Percentiles rank a stretch among this genome's conserved stretches.
phyloP scores from a whole-genome alignment of 2,888 invertebrate species.

The Julus scanicus region DNA sequence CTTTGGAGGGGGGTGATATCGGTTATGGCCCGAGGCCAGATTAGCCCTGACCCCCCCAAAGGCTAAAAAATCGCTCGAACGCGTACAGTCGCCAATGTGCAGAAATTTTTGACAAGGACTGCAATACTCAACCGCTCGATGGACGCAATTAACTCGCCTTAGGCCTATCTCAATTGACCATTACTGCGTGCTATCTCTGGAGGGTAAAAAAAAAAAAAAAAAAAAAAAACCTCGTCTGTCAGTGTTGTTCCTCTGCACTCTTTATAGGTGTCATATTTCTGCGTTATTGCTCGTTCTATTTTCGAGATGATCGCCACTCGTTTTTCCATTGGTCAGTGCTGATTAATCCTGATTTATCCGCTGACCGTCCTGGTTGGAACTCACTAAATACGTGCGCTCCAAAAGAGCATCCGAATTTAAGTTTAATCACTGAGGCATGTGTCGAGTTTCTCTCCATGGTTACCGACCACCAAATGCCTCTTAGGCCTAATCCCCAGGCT shows the following conservation, averaged over 20 bases:
- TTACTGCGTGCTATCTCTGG: neutral
- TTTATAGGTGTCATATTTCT: constrained; percentile 33
- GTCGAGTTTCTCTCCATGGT: constrained; percentile 13
- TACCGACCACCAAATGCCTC: constrained; percentile 33
- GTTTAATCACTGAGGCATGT: constrained; percentile 33
- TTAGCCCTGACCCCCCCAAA: constrained; percentile 1
- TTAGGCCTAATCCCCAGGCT: constrained; percentile 22
- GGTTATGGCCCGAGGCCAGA: constrained; percentile 16
- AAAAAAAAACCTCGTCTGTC: no score
- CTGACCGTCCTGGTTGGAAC: neutral
- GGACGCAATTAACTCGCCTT: constrained; percentile 7
- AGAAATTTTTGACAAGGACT: neutral
- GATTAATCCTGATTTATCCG: constrained; percentile 22
- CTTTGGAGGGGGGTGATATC: neutral
- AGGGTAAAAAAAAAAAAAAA: neutral
- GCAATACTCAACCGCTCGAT: neutral
- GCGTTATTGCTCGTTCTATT: constrained; percentile 33
- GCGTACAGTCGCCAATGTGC: neutral
- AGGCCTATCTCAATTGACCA: constrained; percentile 25
- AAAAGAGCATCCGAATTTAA: neutral
- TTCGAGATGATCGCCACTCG: constrained; percentile 24
- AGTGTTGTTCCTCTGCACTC: neutral
- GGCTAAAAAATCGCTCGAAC: neutral
- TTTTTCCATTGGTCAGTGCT: constrained; percentile 1
- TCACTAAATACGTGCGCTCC: neutral